Base-by-base conservation (phyloP, 2,888 invertebrate species). In the Aleiodes leptofemur region DNA sequence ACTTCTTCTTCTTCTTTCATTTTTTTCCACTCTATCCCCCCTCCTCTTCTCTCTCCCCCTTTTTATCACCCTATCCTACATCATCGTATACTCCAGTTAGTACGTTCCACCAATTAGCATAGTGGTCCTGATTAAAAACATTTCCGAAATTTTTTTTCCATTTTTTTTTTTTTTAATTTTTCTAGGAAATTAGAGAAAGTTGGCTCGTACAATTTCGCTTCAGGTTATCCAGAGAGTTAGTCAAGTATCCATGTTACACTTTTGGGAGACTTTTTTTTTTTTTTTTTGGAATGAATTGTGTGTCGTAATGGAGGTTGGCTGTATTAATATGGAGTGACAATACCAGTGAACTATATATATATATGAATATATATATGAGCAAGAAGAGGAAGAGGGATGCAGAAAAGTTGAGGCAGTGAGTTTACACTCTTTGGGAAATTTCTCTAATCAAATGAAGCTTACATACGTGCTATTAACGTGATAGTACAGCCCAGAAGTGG, bases 41-140 rank as follows among this genome's bases (percentile, higher is more conserved):
- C 48, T 8, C 23, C 14, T 14, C 56, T 23, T 38, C 55, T 14
- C 51, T 31, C 74, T 34, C 72, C 73, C 66, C 72, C 31, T 61
- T 76, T 73, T 68, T 75, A 76, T 76, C 76, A 74, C 68, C 76
- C 68, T 72, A 72, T 74, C 76, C 76, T 72, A 76, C 77, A 77
- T 71, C 76, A 72, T 73, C 76, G 78, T 77, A 72, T 69, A 80
- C 78, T 82, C 79, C 74, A 76, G 78, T 80, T 77, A 59, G 71
- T 79, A 80, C 81, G 78, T 82, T 81, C 79, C 79, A 70, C 77
- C 82, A 83, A 83, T 83, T 83, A 83, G 80, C 80, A 80, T 79
- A 78, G 78, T 76, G 79, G 76, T 82, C 78, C 80, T 82, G 81
- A 83, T 83, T 81, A 81, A 82, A 82, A 83, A 81, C 76, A 77